Percentiles rank a stretch among this genome's conserved stretches.
These are phyloP conservation scores for Lasioglossum lativentre DNA, from an alignment of 2,888 invertebrate genomes.

Conservation along the genomic window DNA sequence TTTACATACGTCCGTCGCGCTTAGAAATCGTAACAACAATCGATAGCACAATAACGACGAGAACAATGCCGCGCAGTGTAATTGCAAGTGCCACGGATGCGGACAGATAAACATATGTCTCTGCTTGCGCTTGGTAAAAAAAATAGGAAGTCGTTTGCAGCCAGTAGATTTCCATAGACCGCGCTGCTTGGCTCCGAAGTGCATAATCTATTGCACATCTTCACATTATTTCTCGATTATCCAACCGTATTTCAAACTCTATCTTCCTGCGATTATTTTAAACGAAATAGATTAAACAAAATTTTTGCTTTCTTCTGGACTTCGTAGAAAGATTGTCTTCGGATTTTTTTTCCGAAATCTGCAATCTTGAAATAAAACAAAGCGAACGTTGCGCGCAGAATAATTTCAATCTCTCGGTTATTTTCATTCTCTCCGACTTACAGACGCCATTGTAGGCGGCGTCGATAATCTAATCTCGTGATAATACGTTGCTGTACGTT, in stretches of 20 bases:
- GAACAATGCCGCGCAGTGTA: slow-evolving; percentile 43
- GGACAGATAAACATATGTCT: slow-evolving; percentile 55
- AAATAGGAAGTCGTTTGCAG: slow-evolving; percentile 29
- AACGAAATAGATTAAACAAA: background rate
- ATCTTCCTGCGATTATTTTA: background rate
- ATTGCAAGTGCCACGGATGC: slow-evolving; percentile 37
- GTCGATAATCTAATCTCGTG: slow-evolving; percentile 80
- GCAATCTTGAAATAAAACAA: background rate
- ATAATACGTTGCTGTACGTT: slow-evolving; percentile 63
- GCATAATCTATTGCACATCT: slow-evolving; percentile 30
- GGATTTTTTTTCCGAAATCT: background rate
- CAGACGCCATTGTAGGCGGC: slow-evolving; percentile 77
- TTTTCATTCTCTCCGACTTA: slow-evolving; percentile 60
- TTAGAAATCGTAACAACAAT: background rate
- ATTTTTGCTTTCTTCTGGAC: background rate
- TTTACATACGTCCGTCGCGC: background rate
- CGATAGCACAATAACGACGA: background rate
- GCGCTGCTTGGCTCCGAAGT: background rate
- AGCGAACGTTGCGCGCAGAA: background rate
- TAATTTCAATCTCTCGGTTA: slow-evolving; percentile 38
- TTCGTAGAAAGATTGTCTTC: background rate
- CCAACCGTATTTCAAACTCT: background rate
- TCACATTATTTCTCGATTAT: background rate
- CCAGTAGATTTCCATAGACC: slow-evolving; percentile 63
- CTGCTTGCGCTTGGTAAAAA: slow-evolving; percentile 14